phyloP scores from a whole-genome alignment of 2,888 invertebrate species.

The Drosophila barbarae region DNA sequence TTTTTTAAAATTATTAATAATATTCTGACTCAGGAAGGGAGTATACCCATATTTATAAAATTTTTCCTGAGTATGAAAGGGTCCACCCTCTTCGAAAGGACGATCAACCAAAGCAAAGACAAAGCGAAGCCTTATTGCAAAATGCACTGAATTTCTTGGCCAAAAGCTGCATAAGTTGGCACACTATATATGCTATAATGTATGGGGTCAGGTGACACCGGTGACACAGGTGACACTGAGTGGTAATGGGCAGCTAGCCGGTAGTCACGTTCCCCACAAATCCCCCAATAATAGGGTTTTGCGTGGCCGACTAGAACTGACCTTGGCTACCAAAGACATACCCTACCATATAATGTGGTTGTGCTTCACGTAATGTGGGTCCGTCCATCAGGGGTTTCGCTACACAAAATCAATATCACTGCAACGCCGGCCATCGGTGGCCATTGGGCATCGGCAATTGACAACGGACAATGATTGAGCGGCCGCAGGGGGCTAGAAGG shows the following conservation, averaged over 20 bases:
- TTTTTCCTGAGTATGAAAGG: background rate
- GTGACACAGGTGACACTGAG: slow-evolving; percentile 16
- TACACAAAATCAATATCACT: slow-evolving; percentile 39
- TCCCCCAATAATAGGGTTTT: slow-evolving; percentile 32
- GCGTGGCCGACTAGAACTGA: slow-evolving; percentile 24
- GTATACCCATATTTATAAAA: background rate
- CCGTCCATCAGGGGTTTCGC: slow-evolving; percentile 38
- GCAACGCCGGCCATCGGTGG: slow-evolving; percentile 19
- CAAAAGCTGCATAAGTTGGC: slow-evolving; percentile 27
- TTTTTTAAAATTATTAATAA: no score
- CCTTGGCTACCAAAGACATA: slow-evolving; percentile 19
- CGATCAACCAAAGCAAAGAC: slow-evolving; percentile 2
- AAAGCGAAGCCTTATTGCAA: slow-evolving; percentile 5
- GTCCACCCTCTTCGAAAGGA: slow-evolving; percentile 1
- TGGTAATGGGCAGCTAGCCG: slow-evolving; percentile 7
- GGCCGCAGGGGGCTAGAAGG: slow-evolving; percentile 7
- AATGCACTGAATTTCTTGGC: slow-evolving; percentile 6
- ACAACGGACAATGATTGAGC: slow-evolving; percentile 40
- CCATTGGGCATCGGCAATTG: slow-evolving; percentile 32
- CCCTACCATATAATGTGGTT: slow-evolving; percentile 5
- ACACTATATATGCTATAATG: slow-evolving; percentile 24
- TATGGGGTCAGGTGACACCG: slow-evolving; percentile 25
- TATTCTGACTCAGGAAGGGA: background rate
- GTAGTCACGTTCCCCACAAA: slow-evolving; percentile 38
- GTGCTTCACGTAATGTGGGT: slow-evolving; percentile 25